Evolutionary conservation across 1,140 invertebrate species (phyloP), one percentile per base, ranked within the genome.

Genomic region (Archivesica marissinica): DNA sequence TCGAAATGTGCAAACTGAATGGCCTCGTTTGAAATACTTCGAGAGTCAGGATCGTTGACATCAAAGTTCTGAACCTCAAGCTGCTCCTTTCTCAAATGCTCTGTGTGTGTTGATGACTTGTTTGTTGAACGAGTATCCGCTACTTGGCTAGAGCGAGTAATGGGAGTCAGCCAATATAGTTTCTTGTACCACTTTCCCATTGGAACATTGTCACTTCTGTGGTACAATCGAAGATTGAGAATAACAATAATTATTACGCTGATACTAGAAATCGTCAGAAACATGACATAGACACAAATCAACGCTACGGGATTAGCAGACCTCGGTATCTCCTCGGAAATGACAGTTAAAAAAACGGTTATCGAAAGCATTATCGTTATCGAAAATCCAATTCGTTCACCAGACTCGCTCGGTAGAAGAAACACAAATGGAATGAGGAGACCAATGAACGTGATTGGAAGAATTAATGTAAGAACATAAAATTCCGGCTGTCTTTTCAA

Each of bases 351-450:
- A 50, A n/a, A 76, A 76, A 59, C 30, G 17, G n/a, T 33, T 17
- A 76, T 2, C 4, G 74, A 56, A 23, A 76, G 44, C 52, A 56
- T 56, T 9, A 56, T 39, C 2, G 74, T 56, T 35, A 76, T 56
- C 23, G 47, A 76, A 38, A 76, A 76, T n/a, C 74, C 74, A 2
- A 76, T 52, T 56, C 74, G 2, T 56, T 76, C 74, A 25, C 74
- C 74, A 15, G 47, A 54, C 4, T 54, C 74, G 25, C 33, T 59
- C 17, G 74, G 74, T 20, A 76, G 33, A 2, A 76, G 33, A 76
- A 76, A 76, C 17, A 76, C 74, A 25, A 56, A 52, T 13, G 50
- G 20, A 3, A 6, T 15, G 1, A 59, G n/a, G 2, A 56, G 17
- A 15, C 52, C 52, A 9, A 56, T 15, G 2, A 76, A 56, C 3